Percentiles rank a stretch among this genome's conserved stretches.
phyloP scores from a whole-genome alignment of 2,113 vertebrate genomes.

The Pseudopodoces humilis region DNA sequence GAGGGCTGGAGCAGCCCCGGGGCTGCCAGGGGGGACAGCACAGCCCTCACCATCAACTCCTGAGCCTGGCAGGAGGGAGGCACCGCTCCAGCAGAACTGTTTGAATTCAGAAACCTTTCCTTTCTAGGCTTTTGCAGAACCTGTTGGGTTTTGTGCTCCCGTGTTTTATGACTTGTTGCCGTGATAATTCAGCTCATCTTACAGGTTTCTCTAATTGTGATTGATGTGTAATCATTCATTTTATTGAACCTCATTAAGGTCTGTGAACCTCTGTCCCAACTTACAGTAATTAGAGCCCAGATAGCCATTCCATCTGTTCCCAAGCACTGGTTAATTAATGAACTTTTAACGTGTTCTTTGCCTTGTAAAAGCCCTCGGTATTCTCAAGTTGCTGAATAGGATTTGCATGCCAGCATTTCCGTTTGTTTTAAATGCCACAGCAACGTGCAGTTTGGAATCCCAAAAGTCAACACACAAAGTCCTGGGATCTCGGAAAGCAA shows the following conservation, averaged over 20 bases:
- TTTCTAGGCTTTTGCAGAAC: neutral
- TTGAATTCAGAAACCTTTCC: neutral
- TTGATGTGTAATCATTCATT: constrained; percentile 83
- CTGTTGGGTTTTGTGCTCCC: constrained; percentile 58
- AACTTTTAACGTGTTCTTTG: constrained; percentile 87
- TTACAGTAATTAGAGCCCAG: constrained; percentile 90
- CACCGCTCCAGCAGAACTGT: neutral
- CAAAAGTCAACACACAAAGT: constrained; percentile 47
- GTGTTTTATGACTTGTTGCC: constrained; percentile 78
- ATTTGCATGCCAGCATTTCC: constrained; percentile 79
- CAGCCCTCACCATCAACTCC: neutral
- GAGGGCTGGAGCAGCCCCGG: neutral
- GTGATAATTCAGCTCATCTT: constrained; percentile 70
- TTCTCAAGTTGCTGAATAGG: constrained; percentile 86
- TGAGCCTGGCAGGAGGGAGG: neutral
- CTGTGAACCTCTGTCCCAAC: constrained; percentile 83
- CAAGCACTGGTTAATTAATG: constrained; percentile 95
- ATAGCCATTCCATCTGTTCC: constrained; percentile 96
- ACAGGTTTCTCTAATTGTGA: constrained; percentile 77
- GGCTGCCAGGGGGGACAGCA: neutral
- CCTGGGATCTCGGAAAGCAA: constrained; percentile 1
- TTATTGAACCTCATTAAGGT: constrained; percentile 83
- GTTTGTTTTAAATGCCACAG: constrained; percentile 48
- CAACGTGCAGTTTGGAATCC: constrained; percentile 76
- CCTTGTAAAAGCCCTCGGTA: constrained; percentile 82